Conservation (phyloP, 1,140 invertebrate genomes). For the Drosophila varians region DNA sequence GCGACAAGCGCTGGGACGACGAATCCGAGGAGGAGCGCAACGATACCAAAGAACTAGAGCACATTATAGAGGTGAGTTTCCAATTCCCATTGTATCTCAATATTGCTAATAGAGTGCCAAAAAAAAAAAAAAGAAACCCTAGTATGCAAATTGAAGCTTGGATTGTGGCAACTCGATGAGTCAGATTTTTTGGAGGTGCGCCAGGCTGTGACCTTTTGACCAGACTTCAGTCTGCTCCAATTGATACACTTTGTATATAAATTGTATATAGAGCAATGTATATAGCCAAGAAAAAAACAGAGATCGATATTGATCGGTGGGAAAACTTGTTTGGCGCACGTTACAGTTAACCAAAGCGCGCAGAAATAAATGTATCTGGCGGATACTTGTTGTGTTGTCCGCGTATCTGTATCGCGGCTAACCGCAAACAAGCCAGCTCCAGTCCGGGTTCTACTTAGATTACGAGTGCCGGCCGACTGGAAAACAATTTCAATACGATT, state of each 20-base stretch:
- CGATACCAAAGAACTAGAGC: conserved; percentile 83
- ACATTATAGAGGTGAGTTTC: conserved; percentile 80
- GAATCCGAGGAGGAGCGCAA: conserved; percentile 85
- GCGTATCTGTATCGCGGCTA: conserved; percentile 71
- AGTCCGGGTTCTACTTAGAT: conserved; percentile 62
- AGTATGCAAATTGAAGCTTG: conserved; percentile 29
- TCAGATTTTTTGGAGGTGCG: conserved; percentile 33
- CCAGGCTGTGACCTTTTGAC: conserved; percentile 67
- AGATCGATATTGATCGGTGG: conserved; percentile 39
- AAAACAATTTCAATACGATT: conserved; percentile 65
- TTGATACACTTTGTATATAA: conserved; percentile 36
- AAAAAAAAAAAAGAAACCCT: conserved; percentile 26
- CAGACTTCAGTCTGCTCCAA: conserved; percentile 58
- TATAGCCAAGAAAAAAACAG: conserved; percentile 4
- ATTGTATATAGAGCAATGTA: conserved; percentile 5
- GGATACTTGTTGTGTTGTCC: conserved; percentile 50
- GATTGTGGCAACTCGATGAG: conserved; percentile 8
- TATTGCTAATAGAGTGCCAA: conserved; percentile 33
- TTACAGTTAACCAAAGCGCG: conserved; percentile 66
- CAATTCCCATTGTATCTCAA: conserved; percentile 17
- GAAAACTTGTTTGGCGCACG: conserved; percentile 72
- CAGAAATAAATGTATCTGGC: conserved; percentile 33
- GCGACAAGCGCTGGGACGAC: conserved; percentile 82
- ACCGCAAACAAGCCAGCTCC: conserved; percentile 59
- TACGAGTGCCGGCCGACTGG: conserved; percentile 17